phyloP scores from a whole-genome alignment of 2,888 invertebrate species.

The Rhagonycha lutea region DNA sequence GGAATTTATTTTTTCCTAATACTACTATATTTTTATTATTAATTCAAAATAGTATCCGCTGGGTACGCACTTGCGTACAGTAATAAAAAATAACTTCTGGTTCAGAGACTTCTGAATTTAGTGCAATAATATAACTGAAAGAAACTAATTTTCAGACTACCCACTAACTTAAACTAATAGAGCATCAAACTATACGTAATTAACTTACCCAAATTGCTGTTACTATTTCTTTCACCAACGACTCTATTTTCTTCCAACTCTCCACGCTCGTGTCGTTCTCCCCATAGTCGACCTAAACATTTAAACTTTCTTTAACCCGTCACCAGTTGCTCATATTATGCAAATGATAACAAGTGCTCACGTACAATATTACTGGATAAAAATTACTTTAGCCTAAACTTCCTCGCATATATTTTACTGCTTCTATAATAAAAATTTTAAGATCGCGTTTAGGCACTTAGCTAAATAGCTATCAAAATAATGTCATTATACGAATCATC shows the following conservation, averaged over 20 bases:
- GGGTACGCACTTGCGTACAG: not conserved
- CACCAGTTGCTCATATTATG: slow-evolving; percentile 15
- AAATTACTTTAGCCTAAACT: slow-evolving; percentile 19
- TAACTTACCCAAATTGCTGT: slow-evolving; percentile 32
- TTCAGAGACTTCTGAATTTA: not conserved
- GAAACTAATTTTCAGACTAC: not conserved
- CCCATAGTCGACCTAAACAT: slow-evolving; percentile 42
- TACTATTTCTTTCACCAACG: slow-evolving; percentile 54
- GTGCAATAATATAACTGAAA: not conserved
- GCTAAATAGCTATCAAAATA: slow-evolving; percentile 26
- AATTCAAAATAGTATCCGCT: not conserved
- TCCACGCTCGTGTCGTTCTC: slow-evolving; percentile 44
- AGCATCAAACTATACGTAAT: not conserved
- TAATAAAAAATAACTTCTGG: not conserved
- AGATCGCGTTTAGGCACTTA: slow-evolving; percentile 25
- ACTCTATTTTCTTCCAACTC: slow-evolving; percentile 47
- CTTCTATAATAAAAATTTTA: slow-evolving; percentile 14
- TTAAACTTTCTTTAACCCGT: slow-evolving; percentile 27
- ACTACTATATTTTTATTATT: not conserved
- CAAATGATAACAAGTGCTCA: slow-evolving; percentile 21
- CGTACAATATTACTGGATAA: slow-evolving; percentile 15
- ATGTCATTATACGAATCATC: slow-evolving; percentile 14
- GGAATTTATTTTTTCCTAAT: not conserved
- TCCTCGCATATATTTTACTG: slow-evolving; percentile 15
- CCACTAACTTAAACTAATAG: not conserved